Percentiles rank a stretch among this genome's conserved stretches.
Conservation (phyloP, 2,888 invertebrate species). For the Pandemis cinnamomeana region DNA sequence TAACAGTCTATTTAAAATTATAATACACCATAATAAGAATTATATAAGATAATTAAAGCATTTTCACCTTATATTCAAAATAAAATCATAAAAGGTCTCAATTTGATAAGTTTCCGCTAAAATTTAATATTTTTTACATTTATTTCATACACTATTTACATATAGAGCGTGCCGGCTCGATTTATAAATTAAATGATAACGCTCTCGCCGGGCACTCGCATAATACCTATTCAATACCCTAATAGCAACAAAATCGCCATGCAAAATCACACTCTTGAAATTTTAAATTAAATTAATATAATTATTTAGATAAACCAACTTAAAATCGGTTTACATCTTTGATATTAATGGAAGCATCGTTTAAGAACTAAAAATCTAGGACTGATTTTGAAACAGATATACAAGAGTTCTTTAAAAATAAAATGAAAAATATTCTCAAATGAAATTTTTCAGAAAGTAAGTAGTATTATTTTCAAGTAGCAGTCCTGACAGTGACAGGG, state of each 20-base stretch:
- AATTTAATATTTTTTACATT: conserved; percentile 65
- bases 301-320: conserved; percentile 78
- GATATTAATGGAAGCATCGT: conserved; percentile 85
- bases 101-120: conserved; percentile 73
- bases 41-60: conserved; percentile 84
- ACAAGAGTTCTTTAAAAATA: conserved; percentile 13
- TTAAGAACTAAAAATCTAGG: conserved; percentile 76
- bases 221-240: conserved; percentile 66
- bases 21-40: conserved; percentile 81
- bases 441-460: conserved; percentile 22
- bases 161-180: conserved; percentile 67
- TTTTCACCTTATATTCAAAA: conserved; percentile 83
- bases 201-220: conserved; percentile 70
- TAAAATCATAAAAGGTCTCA: conserved; percentile 79
- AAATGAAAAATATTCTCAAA: conserved; percentile 24
- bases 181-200: conserved; percentile 75
- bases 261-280: conserved; percentile 81
- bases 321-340: conserved; percentile 81
- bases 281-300: conserved; percentile 75
- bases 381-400: conserved; percentile 51
- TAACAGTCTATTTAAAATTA: conserved; percentile 85
- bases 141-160: conserved; percentile 79
- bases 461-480: conserved; percentile 41
- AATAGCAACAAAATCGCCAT: conserved; percentile 81
- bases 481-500: conserved; percentile 38